These are phyloP conservation scores for Aphaenogaster floridana DNA, from an alignment of 1,140 invertebrate genomes.

Conservation along the genomic window DNA sequence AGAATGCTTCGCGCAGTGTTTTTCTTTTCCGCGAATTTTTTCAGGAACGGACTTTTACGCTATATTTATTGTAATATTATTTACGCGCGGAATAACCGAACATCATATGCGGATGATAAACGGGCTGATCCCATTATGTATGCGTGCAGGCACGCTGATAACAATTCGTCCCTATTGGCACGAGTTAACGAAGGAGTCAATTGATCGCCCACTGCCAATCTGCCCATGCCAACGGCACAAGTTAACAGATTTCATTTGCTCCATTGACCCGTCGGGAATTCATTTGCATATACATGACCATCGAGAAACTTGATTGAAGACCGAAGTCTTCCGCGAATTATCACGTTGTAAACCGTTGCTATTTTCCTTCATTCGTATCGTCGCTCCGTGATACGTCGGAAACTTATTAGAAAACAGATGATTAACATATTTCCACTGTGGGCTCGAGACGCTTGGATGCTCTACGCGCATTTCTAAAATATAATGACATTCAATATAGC, in stretches of 20 bases:
- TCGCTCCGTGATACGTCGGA: conserved; percentile 52
- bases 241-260: conserved; percentile 84
- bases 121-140: conserved; percentile 81
- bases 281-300: conserved; percentile 74
- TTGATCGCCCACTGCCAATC: conserved; percentile 85
- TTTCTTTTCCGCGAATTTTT: neutral
- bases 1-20: neutral
- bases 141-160: conserved; percentile 80
- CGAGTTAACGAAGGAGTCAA: conserved; percentile 84
- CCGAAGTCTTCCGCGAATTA: conserved; percentile 74
- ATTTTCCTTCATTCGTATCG: conserved; percentile 39
- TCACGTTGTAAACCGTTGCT: conserved; percentile 55
- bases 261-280: conserved; percentile 80
- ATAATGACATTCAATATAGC: conserved; percentile 3
- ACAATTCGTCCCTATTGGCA: conserved; percentile 84
- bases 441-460: neutral
- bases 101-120: conserved; percentile 63
- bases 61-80: conserved; percentile 29
- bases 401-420: conserved; percentile 28
- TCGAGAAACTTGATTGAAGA: conserved; percentile 77
- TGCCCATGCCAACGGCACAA: conserved; percentile 76
- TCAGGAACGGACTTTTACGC: neutral
- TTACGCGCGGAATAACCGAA: conserved; percentile 52
- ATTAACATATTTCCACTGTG: neutral
- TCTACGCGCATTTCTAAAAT: neutral